Percentiles rank a stretch among this genome's conserved stretches.
Conservation (phyloP, 1,140 invertebrate species). For the Cotesia glomerata region DNA sequence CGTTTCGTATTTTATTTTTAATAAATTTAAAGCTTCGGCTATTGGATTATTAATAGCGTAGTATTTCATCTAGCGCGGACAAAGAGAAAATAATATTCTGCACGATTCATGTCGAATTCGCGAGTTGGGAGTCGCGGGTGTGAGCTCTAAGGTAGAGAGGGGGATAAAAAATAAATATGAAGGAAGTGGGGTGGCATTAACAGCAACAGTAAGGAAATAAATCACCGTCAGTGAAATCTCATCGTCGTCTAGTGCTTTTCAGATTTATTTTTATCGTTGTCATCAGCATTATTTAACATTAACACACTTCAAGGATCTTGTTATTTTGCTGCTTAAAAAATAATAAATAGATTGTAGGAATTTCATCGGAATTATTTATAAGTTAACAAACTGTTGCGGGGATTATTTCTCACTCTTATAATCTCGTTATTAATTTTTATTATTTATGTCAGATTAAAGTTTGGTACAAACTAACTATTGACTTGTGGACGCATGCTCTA, state of each 20-base stretch:
- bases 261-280: conserved; percentile 29
- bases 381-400: too few relatives aligned
- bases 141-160: too few relatives aligned
- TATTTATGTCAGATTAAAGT: too few relatives aligned
- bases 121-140: too few relatives aligned
- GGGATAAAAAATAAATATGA: too few relatives aligned
- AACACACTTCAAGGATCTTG: conserved; percentile 20
- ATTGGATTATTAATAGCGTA: conserved; percentile 25
- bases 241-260: conserved; percentile 25
- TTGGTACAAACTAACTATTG: too few relatives aligned
- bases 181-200: background rate
- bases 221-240: conserved; percentile 21
- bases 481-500: too few relatives aligned
- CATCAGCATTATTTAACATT: conserved; percentile 22
- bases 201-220: conserved; percentile 4
- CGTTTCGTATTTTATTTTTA: conserved; percentile 30
- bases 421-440: too few relatives aligned
- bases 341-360: too few relatives aligned
- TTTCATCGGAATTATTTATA: too few relatives aligned
- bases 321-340: background rate
- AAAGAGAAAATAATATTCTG: background rate
- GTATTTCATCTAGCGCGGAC: background rate
- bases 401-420: too few relatives aligned
- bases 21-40: conserved; percentile 9
- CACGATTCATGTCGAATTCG: background rate